phyloP scores from a whole-genome alignment of 2,113 vertebrate species.

The Accipiter cooperii region DNA sequence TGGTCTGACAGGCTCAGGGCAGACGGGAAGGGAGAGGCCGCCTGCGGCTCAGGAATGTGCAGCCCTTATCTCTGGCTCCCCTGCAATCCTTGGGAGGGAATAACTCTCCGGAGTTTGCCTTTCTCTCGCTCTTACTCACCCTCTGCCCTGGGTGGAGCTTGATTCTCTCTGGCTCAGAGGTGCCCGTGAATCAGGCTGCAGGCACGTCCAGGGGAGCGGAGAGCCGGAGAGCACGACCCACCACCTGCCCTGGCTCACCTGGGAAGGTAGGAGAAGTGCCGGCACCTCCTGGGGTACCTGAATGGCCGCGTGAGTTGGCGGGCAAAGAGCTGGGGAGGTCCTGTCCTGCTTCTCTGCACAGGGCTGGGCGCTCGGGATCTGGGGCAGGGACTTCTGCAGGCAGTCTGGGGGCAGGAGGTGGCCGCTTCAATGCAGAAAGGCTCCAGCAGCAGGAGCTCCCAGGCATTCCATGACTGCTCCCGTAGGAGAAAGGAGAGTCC shows the following conservation, averaged over 20 bases:
- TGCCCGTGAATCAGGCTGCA: slow-evolving; percentile 46
- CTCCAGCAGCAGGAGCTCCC: neutral
- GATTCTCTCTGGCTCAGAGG: neutral
- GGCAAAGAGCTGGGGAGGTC: neutral
- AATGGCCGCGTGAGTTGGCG: accelerated
- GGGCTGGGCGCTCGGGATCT: neutral
- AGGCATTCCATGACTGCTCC: neutral
- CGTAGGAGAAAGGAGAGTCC: neutral
- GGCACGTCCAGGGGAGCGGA: slow-evolving; percentile 7
- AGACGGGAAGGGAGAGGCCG: slow-evolving; percentile 59
- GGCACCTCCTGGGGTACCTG: neutral
- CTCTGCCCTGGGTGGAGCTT: slow-evolving; percentile 61
- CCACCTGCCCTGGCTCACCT: slow-evolving; percentile 39
- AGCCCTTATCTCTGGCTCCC: slow-evolving; percentile 54
- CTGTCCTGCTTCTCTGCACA: accelerated
- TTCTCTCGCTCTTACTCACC: slow-evolving; percentile 61
- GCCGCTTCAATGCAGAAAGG: neutral
- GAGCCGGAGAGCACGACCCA: neutral
- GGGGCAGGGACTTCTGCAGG: neutral
- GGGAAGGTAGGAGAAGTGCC: slow-evolving; percentile 12
- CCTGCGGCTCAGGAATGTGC: slow-evolving; percentile 55
- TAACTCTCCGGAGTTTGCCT: slow-evolving; percentile 40
- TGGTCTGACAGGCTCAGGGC: slow-evolving; percentile 37
- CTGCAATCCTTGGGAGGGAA: slow-evolving; percentile 43
- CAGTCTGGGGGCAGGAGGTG: neutral